A percentile compares a stretch with the other conserved stretches of the same genome.
These are phyloP conservation scores for Crossocerus cetratus DNA, from an alignment of 2,888 invertebrate genomes.

Conservation along the genomic window DNA sequence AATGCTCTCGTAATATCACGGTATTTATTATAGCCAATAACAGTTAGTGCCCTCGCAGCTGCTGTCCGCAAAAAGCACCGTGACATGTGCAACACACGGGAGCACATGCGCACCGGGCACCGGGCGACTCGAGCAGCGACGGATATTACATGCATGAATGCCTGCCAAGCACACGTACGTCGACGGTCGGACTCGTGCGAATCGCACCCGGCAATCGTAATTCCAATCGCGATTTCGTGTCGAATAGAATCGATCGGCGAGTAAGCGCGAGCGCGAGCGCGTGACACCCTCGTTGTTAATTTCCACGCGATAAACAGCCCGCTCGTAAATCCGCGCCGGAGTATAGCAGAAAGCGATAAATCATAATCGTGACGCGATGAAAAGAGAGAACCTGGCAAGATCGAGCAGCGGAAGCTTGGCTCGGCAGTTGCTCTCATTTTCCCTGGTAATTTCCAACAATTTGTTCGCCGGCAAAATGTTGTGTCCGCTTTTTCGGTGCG, in stretches of 20 bases:
- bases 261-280: too few species aligned
- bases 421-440: too few species aligned
- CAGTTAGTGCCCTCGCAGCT: neutral
- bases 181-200: neutral
- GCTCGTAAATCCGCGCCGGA: too few species aligned
- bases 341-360: too few species aligned
- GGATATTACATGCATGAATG: neutral
- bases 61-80: constrained; percentile 1
- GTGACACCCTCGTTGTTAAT: too few species aligned
- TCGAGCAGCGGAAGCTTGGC: neutral
- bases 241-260: too few species aligned
- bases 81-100: too few species aligned
- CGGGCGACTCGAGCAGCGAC: neutral
- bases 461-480: neutral
- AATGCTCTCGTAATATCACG: neutral
- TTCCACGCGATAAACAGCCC: too few species aligned
- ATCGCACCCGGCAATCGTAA: neutral
- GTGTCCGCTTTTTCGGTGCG: neutral
- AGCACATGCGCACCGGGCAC: neutral
- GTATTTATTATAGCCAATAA: constrained; percentile 3
- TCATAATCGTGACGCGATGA: neutral
- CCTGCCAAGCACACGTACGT: neutral
- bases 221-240: constrained; percentile 16
- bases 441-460: too few species aligned
- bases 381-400: constrained; percentile 2